A percentile compares a stretch with the other conserved stretches of the same genome.
Evolutionary conservation across 2,888 invertebrate genomes (phyloP).

Genomic region (Eubasilissa splendida): DNA sequence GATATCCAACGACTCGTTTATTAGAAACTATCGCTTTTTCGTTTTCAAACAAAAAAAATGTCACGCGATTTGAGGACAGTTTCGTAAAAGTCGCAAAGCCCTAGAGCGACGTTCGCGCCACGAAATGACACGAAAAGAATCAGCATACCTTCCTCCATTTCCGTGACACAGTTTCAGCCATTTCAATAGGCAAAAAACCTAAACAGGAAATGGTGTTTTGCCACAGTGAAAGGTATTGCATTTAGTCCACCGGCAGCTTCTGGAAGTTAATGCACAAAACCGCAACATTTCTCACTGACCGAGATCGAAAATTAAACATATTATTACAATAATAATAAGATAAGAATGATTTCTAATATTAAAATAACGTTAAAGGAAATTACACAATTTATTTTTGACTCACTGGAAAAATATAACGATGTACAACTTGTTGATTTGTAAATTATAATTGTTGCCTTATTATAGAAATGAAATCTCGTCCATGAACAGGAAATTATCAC

Average conservation of each 20-base stretch:
- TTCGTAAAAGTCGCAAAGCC: conserved; percentile 15
- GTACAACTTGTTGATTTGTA: not conserved
- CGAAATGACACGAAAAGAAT: conserved; percentile 10
- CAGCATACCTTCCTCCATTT: conserved; percentile 20
- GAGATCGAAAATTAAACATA: not conserved
- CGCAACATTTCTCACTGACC: conserved; percentile 21
- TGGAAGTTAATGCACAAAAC: conserved; percentile 20
- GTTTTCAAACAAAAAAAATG: not conserved
- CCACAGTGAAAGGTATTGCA: conserved; percentile 26
- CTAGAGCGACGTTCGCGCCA: not conserved
- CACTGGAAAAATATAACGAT: conserved; percentile 7
- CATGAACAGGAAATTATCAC: not conserved
- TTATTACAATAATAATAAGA: not conserved
- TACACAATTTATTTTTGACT: conserved; percentile 23
- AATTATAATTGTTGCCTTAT: not conserved
- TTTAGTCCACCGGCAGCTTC: conserved; percentile 8
- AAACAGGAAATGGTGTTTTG: conserved; percentile 29
- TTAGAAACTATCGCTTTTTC: too few species aligned
- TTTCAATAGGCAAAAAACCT: conserved; percentile 17
- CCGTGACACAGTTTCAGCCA: conserved; percentile 7
- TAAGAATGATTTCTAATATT: conserved; percentile 9
- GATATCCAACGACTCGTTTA: too few species aligned
- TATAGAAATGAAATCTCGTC: not conserved
- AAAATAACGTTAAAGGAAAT: conserved; percentile 23
- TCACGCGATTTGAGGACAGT: not conserved